Conservation (phyloP, 53 echinoderm and acorn worm genomes). For the Mesocentrotus franciscanus region DNA sequence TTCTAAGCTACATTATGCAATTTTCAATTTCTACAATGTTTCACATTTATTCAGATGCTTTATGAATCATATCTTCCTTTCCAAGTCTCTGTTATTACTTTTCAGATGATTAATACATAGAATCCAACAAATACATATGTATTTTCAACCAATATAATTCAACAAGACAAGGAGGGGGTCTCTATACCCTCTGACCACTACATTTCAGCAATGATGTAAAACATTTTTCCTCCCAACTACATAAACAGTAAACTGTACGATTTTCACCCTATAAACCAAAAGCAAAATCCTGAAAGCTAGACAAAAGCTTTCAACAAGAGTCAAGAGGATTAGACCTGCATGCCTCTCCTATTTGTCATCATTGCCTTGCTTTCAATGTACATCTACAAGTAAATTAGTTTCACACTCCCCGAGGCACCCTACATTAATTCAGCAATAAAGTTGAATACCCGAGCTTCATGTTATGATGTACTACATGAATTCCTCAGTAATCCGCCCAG, state of each 20-base stretch:
- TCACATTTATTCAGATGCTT: background rate
- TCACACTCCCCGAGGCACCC: constrained; percentile 43
- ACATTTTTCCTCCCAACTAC: background rate
- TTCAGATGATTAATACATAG: background rate
- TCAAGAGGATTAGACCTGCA: background rate
- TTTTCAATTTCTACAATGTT: background rate
- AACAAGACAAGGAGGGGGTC: background rate
- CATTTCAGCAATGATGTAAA: too few species aligned
- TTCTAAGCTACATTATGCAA: background rate
- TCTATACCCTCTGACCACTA: too few species aligned
- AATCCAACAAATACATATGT: background rate
- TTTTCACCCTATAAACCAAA: background rate
- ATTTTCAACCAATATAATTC: background rate
- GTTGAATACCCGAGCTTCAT: constrained; percentile 14
- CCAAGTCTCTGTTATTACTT: background rate
- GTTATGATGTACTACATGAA: constrained; percentile 32
- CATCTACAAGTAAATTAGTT: constrained; percentile 29
- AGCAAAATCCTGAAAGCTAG: background rate
- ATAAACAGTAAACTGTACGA: background rate
- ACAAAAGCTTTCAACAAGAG: background rate
- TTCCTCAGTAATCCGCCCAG: constrained; percentile 14
- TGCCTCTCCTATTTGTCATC: constrained; percentile 49
- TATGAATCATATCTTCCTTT: background rate
- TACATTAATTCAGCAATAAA: constrained; percentile 26
- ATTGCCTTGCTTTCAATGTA: background rate